Evolutionary conservation across 1,140 invertebrate genomes (phyloP).

Genomic region (Tetramorium alpestre): DNA sequence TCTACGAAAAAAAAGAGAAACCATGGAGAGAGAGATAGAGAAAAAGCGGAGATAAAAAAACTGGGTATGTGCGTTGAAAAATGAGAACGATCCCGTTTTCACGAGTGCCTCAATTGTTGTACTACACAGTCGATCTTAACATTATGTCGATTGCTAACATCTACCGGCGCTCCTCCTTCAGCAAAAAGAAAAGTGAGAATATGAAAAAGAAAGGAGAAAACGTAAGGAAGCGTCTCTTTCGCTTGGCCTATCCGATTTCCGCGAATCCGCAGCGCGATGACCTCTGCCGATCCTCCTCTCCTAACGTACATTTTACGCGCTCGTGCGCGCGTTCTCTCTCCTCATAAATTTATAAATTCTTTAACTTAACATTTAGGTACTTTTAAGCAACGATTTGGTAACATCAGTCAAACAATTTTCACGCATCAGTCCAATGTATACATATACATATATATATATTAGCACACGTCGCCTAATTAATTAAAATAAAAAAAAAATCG

Average conservation of each 20-base stretch:
- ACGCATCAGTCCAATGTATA: slow-evolving; percentile 84
- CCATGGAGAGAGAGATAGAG: slow-evolving; percentile 32
- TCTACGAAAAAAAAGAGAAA: not conserved
- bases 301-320: not conserved
- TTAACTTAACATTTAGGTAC: slow-evolving; percentile 85
- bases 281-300: not conserved
- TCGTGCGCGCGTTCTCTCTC: not conserved
- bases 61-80: not conserved
- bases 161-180: not conserved
- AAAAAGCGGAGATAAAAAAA: slow-evolving; percentile 5
- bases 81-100: slow-evolving; percentile 7
- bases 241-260: slow-evolving; percentile 19
- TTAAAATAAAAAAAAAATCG: slow-evolving; percentile 61
- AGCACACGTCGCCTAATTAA: slow-evolving; percentile 80
- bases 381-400: slow-evolving; percentile 85
- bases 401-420: slow-evolving; percentile 85
- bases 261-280: not conserved
- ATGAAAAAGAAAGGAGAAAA: slow-evolving; percentile 14
- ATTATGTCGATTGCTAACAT: slow-evolving; percentile 40
- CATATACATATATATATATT: slow-evolving; percentile 2
- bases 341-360: slow-evolving; percentile 65
- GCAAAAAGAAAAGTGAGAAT: slow-evolving; percentile 2
- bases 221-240: slow-evolving; percentile 19
- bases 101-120: slow-evolving; percentile 48
- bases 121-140: slow-evolving; percentile 57